Evolutionary conservation across 2,797 vertebrate species (phyloP), one percentile per base, ranked within the genome.

Genomic region (Lacerta agilis): DNA sequence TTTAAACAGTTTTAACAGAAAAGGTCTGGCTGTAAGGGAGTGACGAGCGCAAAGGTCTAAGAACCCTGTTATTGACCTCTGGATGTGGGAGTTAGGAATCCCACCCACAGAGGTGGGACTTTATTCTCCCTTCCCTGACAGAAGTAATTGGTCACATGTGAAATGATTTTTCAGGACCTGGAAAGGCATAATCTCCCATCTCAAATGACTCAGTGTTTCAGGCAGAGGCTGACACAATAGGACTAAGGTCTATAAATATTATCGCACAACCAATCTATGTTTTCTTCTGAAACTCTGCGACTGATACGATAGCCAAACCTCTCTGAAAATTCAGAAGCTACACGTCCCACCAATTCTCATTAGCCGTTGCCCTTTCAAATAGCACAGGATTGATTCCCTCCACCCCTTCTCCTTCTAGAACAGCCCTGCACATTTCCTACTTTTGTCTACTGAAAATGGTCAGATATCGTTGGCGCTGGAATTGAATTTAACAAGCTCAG

Each of bases 111-210:
- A 96, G 95, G 96, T 92, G 87, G 95, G 96, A 96, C 96, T 95
- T 49, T 41, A 89, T 88, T 87, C 87, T 92, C 95, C 95, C 29
- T 43, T 87, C 95, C 94, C 91, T 97, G 96, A 97, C 96, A 96
- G 96, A 97, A 92, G 96, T 97, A 98, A 98, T 98, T 97, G 97
- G 97, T 96, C 93, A 85, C 97, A 95, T 91, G 97, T 97, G 97
- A 97, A 94, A 93, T 18, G 4, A 92, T 95, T 97, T 94, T 89
- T 93, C 75, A 85, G 95, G 95, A 96, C 96, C 95, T 95, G 94
- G 94, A 93, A 96, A 96, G 95, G 95, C 94, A 87, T 45, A 96
- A 96, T 94, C 95, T 94, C 91, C 91, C 90, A 86, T 95, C 95
- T 95, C 92, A 89, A 86, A 91, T 36, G 95, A 87, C 13, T 90